Conservation (phyloP, 2,888 invertebrate genomes). For the Cerceris rybyensis region DNA sequence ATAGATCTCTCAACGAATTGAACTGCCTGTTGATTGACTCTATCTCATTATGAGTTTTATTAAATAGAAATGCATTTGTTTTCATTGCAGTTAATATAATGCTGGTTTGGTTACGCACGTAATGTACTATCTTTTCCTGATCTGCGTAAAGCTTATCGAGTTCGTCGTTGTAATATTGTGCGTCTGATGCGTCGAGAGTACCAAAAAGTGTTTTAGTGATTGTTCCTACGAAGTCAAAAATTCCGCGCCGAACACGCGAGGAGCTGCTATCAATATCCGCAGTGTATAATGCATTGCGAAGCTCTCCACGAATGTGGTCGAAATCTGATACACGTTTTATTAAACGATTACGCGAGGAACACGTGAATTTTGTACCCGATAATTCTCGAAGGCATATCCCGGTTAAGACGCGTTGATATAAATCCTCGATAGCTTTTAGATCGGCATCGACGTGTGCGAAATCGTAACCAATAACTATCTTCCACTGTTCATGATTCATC, state of each 20-base stretch:
- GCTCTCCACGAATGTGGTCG: slow-evolving; percentile 12
- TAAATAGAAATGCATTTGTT: not conserved
- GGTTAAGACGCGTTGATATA: slow-evolving; percentile 4
- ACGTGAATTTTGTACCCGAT: slow-evolving; percentile 27
- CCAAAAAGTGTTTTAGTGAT: slow-evolving; percentile 14
- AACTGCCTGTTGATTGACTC: slow-evolving; percentile 8
- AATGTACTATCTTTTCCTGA: not conserved
- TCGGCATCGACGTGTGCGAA: slow-evolving; percentile 9
- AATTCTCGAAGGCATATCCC: slow-evolving; percentile 5
- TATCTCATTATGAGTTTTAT: slow-evolving; percentile 8
- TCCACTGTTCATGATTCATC: slow-evolving; percentile 19
- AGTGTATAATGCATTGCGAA: slow-evolving; percentile 9
- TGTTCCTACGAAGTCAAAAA: slow-evolving; percentile 1
- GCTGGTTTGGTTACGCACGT: not conserved
- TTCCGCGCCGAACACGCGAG: slow-evolving; percentile 6
- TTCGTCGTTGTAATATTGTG: slow-evolving; percentile 9
- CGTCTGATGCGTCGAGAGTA: slow-evolving; percentile 4
- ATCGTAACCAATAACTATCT: slow-evolving; percentile 13
- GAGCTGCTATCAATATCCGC: slow-evolving; percentile 6
- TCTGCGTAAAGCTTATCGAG: slow-evolving; percentile 9
- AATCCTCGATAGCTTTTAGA: slow-evolving; percentile 5
- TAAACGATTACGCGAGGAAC: slow-evolving; percentile 46
- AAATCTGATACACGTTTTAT: slow-evolving; percentile 1
- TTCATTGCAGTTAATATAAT: slow-evolving; percentile 1
- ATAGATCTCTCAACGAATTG: slow-evolving; percentile 5